These are phyloP conservation scores for Calephelis virginiensis DNA, from an alignment of 1,140 invertebrate species.

Conservation along the genomic window DNA sequence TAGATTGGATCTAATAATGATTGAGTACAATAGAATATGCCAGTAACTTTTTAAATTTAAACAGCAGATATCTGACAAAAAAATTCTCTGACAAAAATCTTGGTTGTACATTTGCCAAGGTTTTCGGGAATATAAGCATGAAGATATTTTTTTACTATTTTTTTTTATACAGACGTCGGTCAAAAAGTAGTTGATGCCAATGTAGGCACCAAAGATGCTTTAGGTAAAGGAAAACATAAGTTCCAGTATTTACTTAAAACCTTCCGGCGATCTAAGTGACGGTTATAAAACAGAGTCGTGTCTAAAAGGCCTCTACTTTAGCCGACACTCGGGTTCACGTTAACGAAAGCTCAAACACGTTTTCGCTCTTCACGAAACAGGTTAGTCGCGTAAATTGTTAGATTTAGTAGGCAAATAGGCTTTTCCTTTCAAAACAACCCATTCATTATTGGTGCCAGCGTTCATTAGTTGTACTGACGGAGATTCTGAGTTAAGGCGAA, in stretches of 20 bases:
- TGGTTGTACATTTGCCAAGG: no score
- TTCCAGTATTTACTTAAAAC: neutral
- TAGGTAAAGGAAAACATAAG: no score
- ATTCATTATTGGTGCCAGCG: conserved; percentile 1
- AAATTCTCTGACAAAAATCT: no score
- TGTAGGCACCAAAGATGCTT: no score
- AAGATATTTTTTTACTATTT: no score
- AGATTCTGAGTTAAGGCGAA: neutral
- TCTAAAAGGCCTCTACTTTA: conserved; percentile 11
- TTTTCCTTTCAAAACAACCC: conserved; percentile 10
- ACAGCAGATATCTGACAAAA: no score
- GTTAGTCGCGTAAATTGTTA: conserved; percentile 9
- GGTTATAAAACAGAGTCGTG: conserved; percentile 9
- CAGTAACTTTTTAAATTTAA: no score
- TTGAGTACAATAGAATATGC: no score
- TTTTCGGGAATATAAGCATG: no score
- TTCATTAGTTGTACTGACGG: conserved; percentile 1
- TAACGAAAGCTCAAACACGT: conserved; percentile 14
- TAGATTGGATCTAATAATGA: no score
- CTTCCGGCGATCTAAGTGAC: neutral
- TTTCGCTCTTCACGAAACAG: conserved; percentile 12
- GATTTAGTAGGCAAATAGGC: conserved; percentile 14
- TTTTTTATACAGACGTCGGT: no score
- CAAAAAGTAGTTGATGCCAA: no score
- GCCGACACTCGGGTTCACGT: conserved; percentile 2